Evolutionary conservation across 1,140 invertebrate genomes (phyloP).

Genomic region (Drosophila nebulosa): DNA sequence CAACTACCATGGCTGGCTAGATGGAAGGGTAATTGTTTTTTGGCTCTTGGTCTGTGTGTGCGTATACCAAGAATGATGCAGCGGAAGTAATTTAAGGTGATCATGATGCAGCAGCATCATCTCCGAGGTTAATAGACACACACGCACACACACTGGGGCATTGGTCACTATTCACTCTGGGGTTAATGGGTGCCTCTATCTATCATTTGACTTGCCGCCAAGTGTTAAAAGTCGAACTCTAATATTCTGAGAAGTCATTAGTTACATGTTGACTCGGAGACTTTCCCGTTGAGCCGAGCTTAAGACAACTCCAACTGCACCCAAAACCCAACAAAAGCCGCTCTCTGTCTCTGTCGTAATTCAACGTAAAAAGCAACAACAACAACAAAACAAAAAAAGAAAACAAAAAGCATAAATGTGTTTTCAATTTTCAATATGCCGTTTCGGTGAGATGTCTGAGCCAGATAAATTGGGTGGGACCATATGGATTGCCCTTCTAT

Average conservation of each 20-base stretch:
- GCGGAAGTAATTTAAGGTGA: slow-evolving; percentile 74
- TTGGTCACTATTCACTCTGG: slow-evolving; percentile 1
- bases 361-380: slow-evolving; percentile 3
- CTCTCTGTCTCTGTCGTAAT: not conserved
- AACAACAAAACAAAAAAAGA: slow-evolving; percentile 22
- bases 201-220: slow-evolving; percentile 31
- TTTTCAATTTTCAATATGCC: slow-evolving; percentile 43
- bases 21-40: slow-evolving; percentile 52
- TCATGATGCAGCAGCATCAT: slow-evolving; percentile 45
- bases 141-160: slow-evolving; percentile 5
- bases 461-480: slow-evolving; percentile 1
- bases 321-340: slow-evolving; percentile 3
- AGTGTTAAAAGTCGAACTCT: slow-evolving; percentile 38
- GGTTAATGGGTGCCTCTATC: slow-evolving; percentile 57
- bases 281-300: slow-evolving; percentile 7
- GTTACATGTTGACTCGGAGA: slow-evolving; percentile 24
- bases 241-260: slow-evolving; percentile 25
- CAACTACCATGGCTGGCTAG: not conserved
- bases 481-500: not conserved
- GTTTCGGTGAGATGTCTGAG: slow-evolving; percentile 1
- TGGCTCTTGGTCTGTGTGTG: slow-evolving; percentile 11
- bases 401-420: slow-evolving; percentile 52
- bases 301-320: slow-evolving; percentile 13
- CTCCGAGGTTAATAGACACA: slow-evolving; percentile 56
- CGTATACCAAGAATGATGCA: slow-evolving; percentile 52